Conservation (phyloP, 2,113 vertebrate genomes). For the Pyrgilauda ruficollis region DNA sequence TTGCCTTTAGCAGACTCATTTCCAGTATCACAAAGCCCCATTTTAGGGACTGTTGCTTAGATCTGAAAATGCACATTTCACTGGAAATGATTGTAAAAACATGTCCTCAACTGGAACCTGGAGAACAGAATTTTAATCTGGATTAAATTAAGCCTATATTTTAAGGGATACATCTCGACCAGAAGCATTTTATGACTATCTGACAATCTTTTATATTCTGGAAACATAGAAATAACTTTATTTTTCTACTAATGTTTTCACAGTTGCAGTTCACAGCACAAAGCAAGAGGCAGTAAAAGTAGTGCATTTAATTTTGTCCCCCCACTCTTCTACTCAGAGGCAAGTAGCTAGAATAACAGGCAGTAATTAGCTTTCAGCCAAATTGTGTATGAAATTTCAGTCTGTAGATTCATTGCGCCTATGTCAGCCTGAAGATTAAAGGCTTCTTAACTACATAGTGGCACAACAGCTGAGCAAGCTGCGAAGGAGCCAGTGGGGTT, state of each 20-base stretch:
- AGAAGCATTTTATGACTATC: neutral
- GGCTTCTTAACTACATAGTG: neutral
- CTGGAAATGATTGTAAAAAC: neutral
- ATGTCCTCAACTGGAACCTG: neutral
- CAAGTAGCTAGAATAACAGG: neutral
- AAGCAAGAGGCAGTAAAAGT: neutral
- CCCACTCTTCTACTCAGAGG: neutral
- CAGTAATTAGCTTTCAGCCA: conserved; percentile 36
- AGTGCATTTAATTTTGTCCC: neutral
- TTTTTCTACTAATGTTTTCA: neutral
- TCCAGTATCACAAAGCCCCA: neutral
- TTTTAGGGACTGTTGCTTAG: neutral
- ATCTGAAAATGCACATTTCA: neutral
- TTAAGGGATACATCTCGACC: neutral
- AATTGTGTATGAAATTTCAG: conserved; percentile 17
- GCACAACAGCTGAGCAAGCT: conserved; percentile 10
- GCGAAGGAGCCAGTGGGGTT: neutral
- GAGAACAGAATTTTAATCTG: neutral
- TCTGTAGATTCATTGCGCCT: neutral
- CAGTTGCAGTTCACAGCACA: neutral
- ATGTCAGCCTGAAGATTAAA: conserved; percentile 50
- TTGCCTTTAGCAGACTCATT: neutral
- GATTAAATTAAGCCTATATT: neutral
- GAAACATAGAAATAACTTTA: neutral
- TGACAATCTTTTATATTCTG: neutral